Evolutionary conservation across 2,888 invertebrate species (phyloP).

Genomic region (Biston stratarius): DNA sequence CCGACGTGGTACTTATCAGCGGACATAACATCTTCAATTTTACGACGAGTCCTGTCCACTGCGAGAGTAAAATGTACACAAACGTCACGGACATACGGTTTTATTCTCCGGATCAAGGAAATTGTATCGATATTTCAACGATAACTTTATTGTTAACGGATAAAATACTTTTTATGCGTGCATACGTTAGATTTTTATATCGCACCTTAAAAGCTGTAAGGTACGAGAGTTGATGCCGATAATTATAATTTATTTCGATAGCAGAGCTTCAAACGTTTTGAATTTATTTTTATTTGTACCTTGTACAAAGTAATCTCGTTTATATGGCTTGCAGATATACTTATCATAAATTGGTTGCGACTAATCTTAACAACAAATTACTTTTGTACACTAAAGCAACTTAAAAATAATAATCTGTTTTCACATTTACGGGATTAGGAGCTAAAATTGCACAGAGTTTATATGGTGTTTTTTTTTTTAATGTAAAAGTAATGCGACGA

Average conservation of each 20-base stretch:
- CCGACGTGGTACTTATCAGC: constrained; percentile 81
- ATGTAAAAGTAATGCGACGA: too few relatives aligned
- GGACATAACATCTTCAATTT: constrained; percentile 83
- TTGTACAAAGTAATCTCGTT: constrained; percentile 21
- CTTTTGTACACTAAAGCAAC: constrained; percentile 24
- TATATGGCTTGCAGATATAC: constrained; percentile 25
- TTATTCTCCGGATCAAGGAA: constrained; percentile 84
- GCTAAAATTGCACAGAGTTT: background rate
- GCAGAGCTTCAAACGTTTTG: constrained; percentile 39
- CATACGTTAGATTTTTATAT: constrained; percentile 73
- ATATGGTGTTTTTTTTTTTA: too few relatives aligned
- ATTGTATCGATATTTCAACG: constrained; percentile 84
- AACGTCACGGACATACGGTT: constrained; percentile 78
- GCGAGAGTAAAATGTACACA: constrained; percentile 79
- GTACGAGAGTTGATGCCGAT: constrained; percentile 54
- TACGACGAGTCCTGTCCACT: constrained; percentile 77
- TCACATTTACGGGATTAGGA: background rate
- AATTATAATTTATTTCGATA: constrained; percentile 58
- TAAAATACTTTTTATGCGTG: constrained; percentile 77
- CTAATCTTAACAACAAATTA: constrained; percentile 22
- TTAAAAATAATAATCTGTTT: background rate
- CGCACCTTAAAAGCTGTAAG: constrained; percentile 46
- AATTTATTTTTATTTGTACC: constrained; percentile 41
- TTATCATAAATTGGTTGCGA: constrained; percentile 33
- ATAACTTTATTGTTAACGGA: constrained; percentile 78